Base-by-base conservation (phyloP, 2,113 vertebrate genomes). In the Rhynchomys soricoides region DNA sequence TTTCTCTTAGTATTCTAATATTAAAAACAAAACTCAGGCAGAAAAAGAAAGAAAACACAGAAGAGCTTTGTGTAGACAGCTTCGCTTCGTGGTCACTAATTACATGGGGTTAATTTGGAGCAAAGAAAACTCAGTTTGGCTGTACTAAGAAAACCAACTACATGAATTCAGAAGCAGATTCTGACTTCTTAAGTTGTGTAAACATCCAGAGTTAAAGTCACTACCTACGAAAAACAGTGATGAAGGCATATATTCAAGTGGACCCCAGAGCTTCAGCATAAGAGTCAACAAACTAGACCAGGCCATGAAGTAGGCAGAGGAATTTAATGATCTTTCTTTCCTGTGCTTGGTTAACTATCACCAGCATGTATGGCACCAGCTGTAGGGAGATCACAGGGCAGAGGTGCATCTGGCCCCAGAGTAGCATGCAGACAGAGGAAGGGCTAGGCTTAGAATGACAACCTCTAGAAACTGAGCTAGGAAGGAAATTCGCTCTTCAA, bases 401-500 rank as follows among this genome's bases (percentile, higher is more conserved):
- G 9, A 40, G 43, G 22, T 19, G 5, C 66, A 34, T 37, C 21
- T 86, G n/a, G 11, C 1, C 22, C 9, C 24, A 57, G 16, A n/a
- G 12, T 13, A 11, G 40, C 29, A 55, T 37, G 50, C 4, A 29
- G 24, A 19, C 26, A 78, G 15, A 40, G 40, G 43, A 81, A 74
- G 2, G n/a, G 48, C 31, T 7, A 26, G 24, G 26, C 68, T 78
- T 48, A 83, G 75, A 94, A 94, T 2, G 34, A 13, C 7, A 73
- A 40, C 21, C 12, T 43, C 68, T 55, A 40, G 19, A 26, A 90
- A 66, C 9, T 79, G 8, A 88, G 26, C 29, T 15, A 34, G 88
- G 71, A 78, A 90, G 75, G 85, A 81, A 71, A 81, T 89, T 1
- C n/a, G 34, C 57, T 92, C 96, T 96, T 40, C 79, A 16, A 90